These are phyloP conservation scores for Falco biarmicus DNA, from an alignment of 2,797 vertebrate species.

Conservation along the genomic window DNA sequence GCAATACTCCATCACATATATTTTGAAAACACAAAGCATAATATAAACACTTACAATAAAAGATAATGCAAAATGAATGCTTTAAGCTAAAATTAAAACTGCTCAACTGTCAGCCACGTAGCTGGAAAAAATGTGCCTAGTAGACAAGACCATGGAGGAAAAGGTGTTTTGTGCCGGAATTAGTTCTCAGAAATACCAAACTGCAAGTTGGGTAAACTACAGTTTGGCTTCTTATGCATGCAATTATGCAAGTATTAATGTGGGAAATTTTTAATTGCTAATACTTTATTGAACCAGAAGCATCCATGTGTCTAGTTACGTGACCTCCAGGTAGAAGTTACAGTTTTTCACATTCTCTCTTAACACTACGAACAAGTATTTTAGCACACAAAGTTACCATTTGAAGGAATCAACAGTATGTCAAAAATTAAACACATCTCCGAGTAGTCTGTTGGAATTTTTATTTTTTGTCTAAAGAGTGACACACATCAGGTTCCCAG, in stretches of 20 bases:
- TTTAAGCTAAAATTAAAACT: neutral
- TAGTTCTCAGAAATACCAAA: neutral
- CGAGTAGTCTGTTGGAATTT: neutral
- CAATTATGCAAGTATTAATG: neutral
- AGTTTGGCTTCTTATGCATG: neutral
- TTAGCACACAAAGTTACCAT: neutral
- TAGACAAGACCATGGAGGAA: neutral
- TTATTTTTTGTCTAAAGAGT: neutral
- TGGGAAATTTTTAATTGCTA: neutral
- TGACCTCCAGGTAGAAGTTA: neutral
- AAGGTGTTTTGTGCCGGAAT: neutral
- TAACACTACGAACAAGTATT: neutral
- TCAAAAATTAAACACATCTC: neutral
- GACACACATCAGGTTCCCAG: neutral
- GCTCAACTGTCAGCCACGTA: neutral
- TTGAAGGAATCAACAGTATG: neutral
- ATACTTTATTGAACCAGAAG: neutral
- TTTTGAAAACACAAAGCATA: neutral
- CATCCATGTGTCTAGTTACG: neutral
- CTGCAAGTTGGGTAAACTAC: neutral
- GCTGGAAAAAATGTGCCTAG: neutral
- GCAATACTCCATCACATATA: neutral
- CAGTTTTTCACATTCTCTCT: neutral
- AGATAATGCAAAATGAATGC: neutral
- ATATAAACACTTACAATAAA: neutral